phyloP scores from a whole-genome alignment of 2,888 invertebrate species.

The Drosophila ezoana region DNA sequence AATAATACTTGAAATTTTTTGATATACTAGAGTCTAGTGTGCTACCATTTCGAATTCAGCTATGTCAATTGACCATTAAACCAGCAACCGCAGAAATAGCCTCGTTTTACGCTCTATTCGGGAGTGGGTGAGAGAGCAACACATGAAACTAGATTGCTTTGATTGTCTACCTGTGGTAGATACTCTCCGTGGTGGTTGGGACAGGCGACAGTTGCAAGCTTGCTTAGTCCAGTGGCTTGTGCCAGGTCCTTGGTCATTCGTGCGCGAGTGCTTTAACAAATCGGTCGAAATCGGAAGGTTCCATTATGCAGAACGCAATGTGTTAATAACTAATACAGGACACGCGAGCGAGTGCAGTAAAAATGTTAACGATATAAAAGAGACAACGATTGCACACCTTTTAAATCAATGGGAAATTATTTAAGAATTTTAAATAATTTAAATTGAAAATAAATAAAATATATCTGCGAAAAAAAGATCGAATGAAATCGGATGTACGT shows the following conservation, averaged over 20 bases:
- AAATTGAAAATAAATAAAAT: too few relatives aligned
- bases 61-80: conserved; percentile 15
- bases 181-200: conserved; percentile 18
- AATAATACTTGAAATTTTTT: too few relatives aligned
- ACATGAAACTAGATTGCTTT: conserved; percentile 46
- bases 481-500: too few relatives aligned
- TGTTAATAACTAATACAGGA: conserved; percentile 48
- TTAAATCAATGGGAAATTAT: conserved; percentile 43
- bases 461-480: too few relatives aligned
- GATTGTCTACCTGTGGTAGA: conserved; percentile 36
- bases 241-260: conserved; percentile 62
- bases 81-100: conserved; percentile 4
- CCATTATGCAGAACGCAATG: conserved; percentile 33
- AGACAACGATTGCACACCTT: conserved; percentile 23
- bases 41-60: conserved; percentile 10
- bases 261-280: conserved; percentile 52
- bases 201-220: conserved; percentile 27
- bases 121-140: conserved; percentile 35
- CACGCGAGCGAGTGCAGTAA: conserved; percentile 53
- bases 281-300: conserved; percentile 50
- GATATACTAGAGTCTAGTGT: background rate
- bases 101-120: background rate
- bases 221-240: conserved; percentile 21
- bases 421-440: background rate
- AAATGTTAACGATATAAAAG: conserved; percentile 36